A percentile compares a stretch with the other conserved stretches of the same genome.
Evolutionary conservation across 2,113 vertebrate species (phyloP).

Genomic region (Dipodomys ordii): DNA sequence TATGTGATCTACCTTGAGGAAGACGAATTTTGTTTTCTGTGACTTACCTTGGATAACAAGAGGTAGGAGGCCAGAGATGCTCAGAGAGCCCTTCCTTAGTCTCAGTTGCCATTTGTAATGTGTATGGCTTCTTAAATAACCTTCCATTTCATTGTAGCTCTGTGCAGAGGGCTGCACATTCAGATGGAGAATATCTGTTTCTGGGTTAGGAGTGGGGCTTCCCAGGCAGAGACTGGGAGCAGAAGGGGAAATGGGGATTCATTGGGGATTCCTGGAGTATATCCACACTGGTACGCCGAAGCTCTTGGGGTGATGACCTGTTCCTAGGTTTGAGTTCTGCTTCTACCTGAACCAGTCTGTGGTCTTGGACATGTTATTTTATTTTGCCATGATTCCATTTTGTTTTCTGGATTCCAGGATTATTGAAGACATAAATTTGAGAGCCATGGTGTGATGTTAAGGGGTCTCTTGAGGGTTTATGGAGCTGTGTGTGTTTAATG

Average conservation of each 20-base stretch:
- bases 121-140: neutral
- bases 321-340: neutral
- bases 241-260: neutral
- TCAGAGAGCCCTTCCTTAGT: neutral
- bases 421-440: neutral
- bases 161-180: neutral
- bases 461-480: neutral
- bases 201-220: neutral
- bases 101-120: neutral
- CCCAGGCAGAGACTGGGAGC: too few species aligned
- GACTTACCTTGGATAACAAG: neutral
- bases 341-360: neutral
- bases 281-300: neutral
- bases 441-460: neutral
- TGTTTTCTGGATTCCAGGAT: neutral
- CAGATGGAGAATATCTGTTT: neutral
- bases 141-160: neutral
- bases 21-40: neutral
- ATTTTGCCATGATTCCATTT: neutral
- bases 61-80: neutral
- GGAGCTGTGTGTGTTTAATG: neutral
- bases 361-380: neutral
- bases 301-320: neutral
- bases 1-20: too few species aligned
- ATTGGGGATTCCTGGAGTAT: accelerated